phyloP scores from a whole-genome alignment of 2,113 vertebrate genomes.

The Myxocyprinus asiaticus region DNA sequence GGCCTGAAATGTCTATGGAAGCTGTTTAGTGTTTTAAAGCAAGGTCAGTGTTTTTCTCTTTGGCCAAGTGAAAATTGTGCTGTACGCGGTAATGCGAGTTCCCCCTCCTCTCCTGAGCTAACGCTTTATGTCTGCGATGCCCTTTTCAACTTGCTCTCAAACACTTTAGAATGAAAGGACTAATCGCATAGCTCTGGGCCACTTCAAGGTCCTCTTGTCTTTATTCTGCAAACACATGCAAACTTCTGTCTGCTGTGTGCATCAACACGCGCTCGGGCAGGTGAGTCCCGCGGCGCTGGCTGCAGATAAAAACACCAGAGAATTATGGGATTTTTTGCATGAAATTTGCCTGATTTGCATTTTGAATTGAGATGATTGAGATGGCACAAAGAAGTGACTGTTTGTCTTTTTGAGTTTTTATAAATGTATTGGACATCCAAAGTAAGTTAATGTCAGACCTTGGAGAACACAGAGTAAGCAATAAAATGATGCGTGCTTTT shows the following conservation, averaged over 20 bases:
- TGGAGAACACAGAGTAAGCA: constrained; percentile 53
- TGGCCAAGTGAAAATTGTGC: constrained; percentile 51
- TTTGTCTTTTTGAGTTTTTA: constrained; percentile 64
- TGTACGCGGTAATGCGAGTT: constrained; percentile 34
- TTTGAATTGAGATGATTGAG: constrained; percentile 23
- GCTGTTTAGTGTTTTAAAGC: constrained; percentile 47
- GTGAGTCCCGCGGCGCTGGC: constrained; percentile 34
- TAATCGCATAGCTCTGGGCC: constrained; percentile 52
- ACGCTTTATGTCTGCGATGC: constrained; percentile 46
- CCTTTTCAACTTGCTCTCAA: constrained; percentile 53
- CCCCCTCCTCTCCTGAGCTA: constrained; percentile 20
- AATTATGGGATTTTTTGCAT: constrained; percentile 23
- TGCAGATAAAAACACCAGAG: constrained; percentile 12
- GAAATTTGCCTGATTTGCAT: constrained; percentile 30
- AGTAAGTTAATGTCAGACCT: constrained; percentile 63
- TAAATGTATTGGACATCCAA: constrained; percentile 44
- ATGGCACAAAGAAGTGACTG: background rate
- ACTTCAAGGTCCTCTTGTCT: constrained; percentile 44
- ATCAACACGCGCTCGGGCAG: constrained; percentile 43
- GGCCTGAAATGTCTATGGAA: constrained; percentile 24
- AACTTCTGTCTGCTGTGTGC: constrained; percentile 36
- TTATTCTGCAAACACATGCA: constrained; percentile 49
- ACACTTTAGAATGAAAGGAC: constrained; percentile 47
- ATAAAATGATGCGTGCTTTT: constrained; percentile 67
- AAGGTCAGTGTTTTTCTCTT: constrained; percentile 54